Conservation (phyloP, 2,113 vertebrate species). For the Struthidea cinerea region DNA sequence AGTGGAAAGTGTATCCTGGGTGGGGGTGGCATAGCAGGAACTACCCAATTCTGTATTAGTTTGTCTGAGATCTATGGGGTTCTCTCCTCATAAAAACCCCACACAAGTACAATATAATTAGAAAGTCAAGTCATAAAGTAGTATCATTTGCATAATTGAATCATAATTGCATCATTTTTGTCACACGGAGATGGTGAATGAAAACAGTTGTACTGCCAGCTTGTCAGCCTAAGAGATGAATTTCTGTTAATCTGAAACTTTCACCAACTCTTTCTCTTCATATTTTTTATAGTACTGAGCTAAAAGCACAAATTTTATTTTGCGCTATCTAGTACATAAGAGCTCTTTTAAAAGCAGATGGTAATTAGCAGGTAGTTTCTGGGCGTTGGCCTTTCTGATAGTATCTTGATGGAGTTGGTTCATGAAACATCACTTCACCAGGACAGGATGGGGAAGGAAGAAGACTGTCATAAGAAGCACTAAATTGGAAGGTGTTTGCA, state of each 20-base stretch:
- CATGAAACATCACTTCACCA: background rate
- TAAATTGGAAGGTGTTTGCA: background rate
- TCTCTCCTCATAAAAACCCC: background rate
- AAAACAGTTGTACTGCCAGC: background rate
- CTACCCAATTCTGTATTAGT: background rate
- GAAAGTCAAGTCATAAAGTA: background rate
- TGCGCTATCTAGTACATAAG: background rate
- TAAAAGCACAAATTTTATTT: background rate
- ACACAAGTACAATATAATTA: background rate
- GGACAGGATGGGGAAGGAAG: background rate
- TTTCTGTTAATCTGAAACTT: background rate
- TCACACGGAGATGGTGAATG: background rate
- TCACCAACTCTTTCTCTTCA: background rate
- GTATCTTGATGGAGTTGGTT: background rate
- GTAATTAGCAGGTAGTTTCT: background rate
- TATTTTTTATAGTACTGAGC: background rate
- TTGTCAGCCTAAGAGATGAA: background rate
- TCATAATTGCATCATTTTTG: background rate
- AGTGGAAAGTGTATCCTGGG: background rate
- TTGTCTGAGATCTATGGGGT: background rate
- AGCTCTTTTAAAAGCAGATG: background rate
- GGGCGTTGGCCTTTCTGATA: rapidly evolving
- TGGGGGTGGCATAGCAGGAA: background rate
- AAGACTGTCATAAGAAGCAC: background rate
- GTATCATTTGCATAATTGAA: background rate